Conservation (phyloP, 2,113 vertebrate genomes). For the Cheirogaleus medius region DNA sequence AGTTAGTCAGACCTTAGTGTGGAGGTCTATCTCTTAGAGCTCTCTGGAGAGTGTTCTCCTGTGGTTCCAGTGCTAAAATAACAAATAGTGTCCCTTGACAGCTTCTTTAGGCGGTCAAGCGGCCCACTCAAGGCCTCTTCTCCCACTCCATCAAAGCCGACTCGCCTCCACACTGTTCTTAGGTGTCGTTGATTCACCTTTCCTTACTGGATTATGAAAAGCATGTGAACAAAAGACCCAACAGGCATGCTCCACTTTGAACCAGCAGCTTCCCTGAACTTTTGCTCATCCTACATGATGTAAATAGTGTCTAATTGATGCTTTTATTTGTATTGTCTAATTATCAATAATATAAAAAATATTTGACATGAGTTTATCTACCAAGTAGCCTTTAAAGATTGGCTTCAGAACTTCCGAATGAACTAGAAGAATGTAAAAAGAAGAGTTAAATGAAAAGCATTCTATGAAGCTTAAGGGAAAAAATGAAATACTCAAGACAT, state of each 20-base stretch:
- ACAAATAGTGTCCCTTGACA: background rate
- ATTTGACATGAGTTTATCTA: background rate
- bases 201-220: background rate
- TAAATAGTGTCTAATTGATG: background rate
- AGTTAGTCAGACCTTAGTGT: rapidly evolving
- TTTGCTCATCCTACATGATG: background rate
- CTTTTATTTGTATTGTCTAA: background rate
- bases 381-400: background rate
- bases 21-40: background rate
- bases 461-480: background rate
- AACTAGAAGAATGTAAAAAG: background rate
- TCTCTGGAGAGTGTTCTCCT: too few species aligned
- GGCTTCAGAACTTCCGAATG: background rate
- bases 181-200: background rate
- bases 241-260: background rate
- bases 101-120: rapidly evolving
- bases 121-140: background rate
- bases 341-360: background rate
- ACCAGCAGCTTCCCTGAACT: background rate
- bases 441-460: background rate
- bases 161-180: too few species aligned
- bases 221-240: background rate
- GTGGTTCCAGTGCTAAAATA: background rate
- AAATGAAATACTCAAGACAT: background rate
- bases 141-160: background rate